A percentile compares a stretch with the other conserved stretches of the same genome.
phyloP scores from a whole-genome alignment of 2,797 vertebrate genomes.

The Sebastes steindachneri region DNA sequence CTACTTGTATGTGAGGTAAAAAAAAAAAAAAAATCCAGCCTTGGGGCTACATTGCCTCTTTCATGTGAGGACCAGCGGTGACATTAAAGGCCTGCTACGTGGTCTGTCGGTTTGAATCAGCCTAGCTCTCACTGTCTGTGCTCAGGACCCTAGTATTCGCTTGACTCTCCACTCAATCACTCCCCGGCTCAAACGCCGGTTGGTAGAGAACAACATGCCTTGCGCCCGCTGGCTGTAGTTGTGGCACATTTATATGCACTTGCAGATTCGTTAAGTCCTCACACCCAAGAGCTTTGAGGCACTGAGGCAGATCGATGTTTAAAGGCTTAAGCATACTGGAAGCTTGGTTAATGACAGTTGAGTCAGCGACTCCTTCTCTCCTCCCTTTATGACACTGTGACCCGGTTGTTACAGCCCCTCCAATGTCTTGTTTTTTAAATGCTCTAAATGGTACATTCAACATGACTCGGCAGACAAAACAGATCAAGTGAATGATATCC shows the following conservation, averaged over 20 bases:
- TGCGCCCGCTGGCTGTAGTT: slow-evolving; percentile 34
- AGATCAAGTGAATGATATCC: slow-evolving; percentile 28
- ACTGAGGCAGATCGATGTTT: slow-evolving; percentile 57
- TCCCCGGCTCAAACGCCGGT: slow-evolving; percentile 29
- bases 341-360: slow-evolving; percentile 55
- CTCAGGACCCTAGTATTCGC: slow-evolving; percentile 24
- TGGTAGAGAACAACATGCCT: slow-evolving; percentile 43
- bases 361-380: slow-evolving; percentile 16
- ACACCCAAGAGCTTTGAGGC: slow-evolving; percentile 38
- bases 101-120: slow-evolving; percentile 80
- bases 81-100: slow-evolving; percentile 79
- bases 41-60: slow-evolving; percentile 72
- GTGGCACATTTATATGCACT: slow-evolving; percentile 43
- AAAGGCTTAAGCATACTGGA: slow-evolving; percentile 47
- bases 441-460: slow-evolving; percentile 23
- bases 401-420: slow-evolving; percentile 18
- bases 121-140: slow-evolving; percentile 48
- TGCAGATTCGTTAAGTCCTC: slow-evolving; percentile 45
- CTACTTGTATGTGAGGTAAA: slow-evolving; percentile 22
- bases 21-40: slow-evolving; percentile 56
- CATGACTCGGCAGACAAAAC: slow-evolving; percentile 40
- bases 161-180: slow-evolving; percentile 40
- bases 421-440: slow-evolving; percentile 26
- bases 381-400: slow-evolving; percentile 28
- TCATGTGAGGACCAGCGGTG: slow-evolving; percentile 79